A percentile compares a stretch with the other conserved stretches of the same genome.
These are phyloP conservation scores for Porites lobata DNA, from an alignment of 92 coral and sea anemone species.

Conservation along the genomic window DNA sequence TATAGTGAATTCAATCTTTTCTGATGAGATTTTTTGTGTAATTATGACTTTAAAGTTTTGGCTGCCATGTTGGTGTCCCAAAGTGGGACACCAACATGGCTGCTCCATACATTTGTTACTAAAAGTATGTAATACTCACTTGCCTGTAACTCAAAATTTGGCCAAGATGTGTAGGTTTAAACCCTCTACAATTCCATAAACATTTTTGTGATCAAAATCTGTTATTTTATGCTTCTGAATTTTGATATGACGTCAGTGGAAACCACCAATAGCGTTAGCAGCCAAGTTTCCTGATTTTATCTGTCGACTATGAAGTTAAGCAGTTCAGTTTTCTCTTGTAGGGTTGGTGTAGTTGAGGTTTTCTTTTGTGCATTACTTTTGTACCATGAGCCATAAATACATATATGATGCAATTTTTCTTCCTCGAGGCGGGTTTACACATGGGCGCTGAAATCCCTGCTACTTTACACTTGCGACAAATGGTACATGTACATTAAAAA, in stretches of 20 bases:
- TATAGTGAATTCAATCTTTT: constrained; percentile 22
- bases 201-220: constrained; percentile 38
- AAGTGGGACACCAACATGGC: constrained; percentile 24
- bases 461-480: constrained; percentile 13
- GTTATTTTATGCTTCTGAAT: constrained; percentile 24
- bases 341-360: constrained; percentile 16
- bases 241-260: constrained; percentile 28
- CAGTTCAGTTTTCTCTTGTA: constrained; percentile 16
- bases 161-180: constrained; percentile 16
- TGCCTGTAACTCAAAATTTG: constrained; percentile 25
- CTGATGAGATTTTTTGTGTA: constrained; percentile 24
- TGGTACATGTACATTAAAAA: constrained; percentile 7
- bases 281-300: constrained; percentile 10
- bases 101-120: constrained; percentile 29
- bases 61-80: not conserved
- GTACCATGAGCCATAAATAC: constrained; percentile 16
- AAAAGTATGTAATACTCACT: constrained; percentile 19
- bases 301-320: not conserved
- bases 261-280: constrained; percentile 24
- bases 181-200: constrained; percentile 36
- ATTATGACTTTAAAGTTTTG: constrained; percentile 25
- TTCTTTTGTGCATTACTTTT: constrained; percentile 4
- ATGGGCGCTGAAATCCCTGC: constrained; percentile 20
- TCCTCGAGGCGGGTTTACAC: constrained; percentile 42
- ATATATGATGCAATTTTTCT: constrained; percentile 11